These are phyloP conservation scores for Podarcis lilfordi DNA, from an alignment of 2,797 vertebrate species.

Conservation along the genomic window DNA sequence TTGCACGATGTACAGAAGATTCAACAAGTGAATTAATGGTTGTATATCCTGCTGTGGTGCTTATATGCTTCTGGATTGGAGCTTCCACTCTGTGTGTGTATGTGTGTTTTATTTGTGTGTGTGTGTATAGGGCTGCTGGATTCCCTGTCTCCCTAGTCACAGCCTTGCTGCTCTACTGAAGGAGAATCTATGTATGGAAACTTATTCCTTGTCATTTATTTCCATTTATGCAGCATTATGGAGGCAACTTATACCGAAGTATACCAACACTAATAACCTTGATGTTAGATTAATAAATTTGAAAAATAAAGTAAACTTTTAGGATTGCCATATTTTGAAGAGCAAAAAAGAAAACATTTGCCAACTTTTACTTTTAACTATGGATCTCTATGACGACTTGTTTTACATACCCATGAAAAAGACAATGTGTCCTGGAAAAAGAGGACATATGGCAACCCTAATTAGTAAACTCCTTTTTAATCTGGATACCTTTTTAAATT, in stretches of 20 bases:
- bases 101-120: too few species aligned
- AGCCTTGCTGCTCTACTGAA: not conserved
- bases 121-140: not conserved
- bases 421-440: too few species aligned
- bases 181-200: not conserved
- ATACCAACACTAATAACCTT: not conserved
- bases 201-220: not conserved
- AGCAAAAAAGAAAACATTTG: too few species aligned
- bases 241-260: not conserved
- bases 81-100: not conserved
- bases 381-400: too few species aligned
- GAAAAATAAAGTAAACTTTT: not conserved
- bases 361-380: too few species aligned
- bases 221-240: not conserved
- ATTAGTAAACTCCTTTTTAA: not conserved
- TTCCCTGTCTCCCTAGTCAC: not conserved
- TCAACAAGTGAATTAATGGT: not conserved
- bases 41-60: not conserved
- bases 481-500: not conserved
- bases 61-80: not conserved
- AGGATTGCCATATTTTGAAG: too few species aligned
- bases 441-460: too few species aligned
- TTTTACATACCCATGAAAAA: too few species aligned
- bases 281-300: not conserved
- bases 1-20: not conserved